Evolutionary conservation across 2,888 invertebrate species (phyloP).

Genomic region (Orthosia gothica): DNA sequence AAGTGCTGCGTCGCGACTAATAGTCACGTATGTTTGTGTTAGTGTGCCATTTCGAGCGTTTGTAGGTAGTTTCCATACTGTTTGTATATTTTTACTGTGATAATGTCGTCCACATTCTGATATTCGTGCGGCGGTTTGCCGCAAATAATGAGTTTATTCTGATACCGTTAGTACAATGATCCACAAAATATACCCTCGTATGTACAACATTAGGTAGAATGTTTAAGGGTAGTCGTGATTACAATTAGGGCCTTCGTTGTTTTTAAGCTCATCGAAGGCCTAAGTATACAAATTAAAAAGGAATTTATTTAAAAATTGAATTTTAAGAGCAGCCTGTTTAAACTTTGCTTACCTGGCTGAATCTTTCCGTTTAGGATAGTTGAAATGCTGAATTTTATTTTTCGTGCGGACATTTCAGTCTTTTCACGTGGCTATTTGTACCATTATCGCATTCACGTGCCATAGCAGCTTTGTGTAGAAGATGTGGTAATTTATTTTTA

Average conservation of each 20-base stretch:
- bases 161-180: conserved; percentile 18
- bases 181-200: conserved; percentile 10
- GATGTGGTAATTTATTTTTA: no score
- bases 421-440: background rate
- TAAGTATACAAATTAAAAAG: conserved; percentile 52
- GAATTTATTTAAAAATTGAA: conserved; percentile 40
- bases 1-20: no score
- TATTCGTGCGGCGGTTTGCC: conserved; percentile 35
- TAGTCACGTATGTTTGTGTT: no score
- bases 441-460: background rate
- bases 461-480: background rate
- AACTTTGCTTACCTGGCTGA: conserved; percentile 31
- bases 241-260: conserved; percentile 41
- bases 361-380: conserved; percentile 27
- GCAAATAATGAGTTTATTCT: conserved; percentile 54
- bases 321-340: conserved; percentile 48
- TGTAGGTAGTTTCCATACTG: no score
- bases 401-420: background rate
- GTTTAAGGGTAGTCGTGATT: conserved; percentile 25
- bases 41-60: no score
- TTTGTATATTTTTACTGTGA: no score
- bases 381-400: conserved; percentile 11
- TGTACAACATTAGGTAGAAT: conserved; percentile 21
- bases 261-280: conserved; percentile 45
- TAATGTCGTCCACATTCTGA: conserved; percentile 34